Base-by-base conservation (phyloP, 2,888 invertebrate species). In the Apodemia duryi region DNA sequence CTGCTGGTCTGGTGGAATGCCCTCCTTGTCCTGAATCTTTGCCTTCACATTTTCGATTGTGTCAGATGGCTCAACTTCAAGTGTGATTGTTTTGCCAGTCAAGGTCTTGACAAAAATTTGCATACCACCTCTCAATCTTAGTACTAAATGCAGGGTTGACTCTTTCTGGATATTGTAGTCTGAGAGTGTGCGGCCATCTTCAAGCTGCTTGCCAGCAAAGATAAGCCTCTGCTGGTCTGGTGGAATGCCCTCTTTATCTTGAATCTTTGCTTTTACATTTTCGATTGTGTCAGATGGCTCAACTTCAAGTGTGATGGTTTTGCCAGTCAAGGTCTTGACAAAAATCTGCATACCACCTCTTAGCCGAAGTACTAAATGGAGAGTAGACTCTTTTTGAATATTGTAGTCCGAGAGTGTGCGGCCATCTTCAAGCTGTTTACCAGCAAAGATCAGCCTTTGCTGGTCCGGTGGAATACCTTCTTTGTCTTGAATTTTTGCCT, bases 401-500 rank as follows among this genome's bases (percentile, higher is more conserved):
- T 21, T 21, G 21, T 21, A 21, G 21, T 21, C 21, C 21, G 21
- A 21, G 21, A 81, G 65, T 0, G 80, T 81, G 66, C 81, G 79
- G 0, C 84, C 84, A 68, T 84, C 84, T 70, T 84, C 83, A 0
- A 83, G 6, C 35, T 83, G 83, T 9, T 83, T 83, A 0, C 83
- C 86, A 10, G 86, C 86, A 62, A 86, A 86, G 68, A 86, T 86
- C 28, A 86, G 70, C 13, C 86, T 74, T 71, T 86, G 85, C 71
- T 86, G 85, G 66, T 86, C 85, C 69, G 85, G 86, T 9, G 86
- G 86, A 63, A 86, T 85, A 0, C 85, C 85, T 67, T 86, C 85
- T 46, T 85, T 86, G 69, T 86, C 86, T 68, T 86, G 86, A n/a
- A 86, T 86, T 67, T 86, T 86, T 0, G 86, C 86, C 61, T 86